Evolutionary conservation across 2,113 vertebrate species (phyloP).

Genomic region (Paracyprichromis sp.): DNA sequence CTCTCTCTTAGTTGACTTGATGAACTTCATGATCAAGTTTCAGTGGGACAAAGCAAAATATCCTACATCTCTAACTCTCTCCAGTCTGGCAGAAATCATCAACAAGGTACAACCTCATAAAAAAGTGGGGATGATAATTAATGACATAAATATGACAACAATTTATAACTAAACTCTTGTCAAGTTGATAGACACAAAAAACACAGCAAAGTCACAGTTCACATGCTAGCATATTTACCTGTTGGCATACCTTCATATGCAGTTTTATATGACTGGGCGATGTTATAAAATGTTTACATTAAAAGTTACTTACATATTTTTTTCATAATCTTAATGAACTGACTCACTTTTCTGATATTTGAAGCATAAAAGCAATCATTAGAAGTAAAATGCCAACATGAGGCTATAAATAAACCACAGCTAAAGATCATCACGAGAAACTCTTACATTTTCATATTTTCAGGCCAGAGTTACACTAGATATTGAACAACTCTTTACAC

Average conservation of each 20-base stretch:
- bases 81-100: conserved; percentile 82
- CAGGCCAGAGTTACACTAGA: accelerated
- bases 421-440: not conserved
- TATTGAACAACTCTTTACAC: not conserved
- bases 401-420: not conserved
- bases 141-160: not conserved
- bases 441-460: not conserved
- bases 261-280: not conserved
- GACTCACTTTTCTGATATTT: accelerated
- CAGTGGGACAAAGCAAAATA: conserved; percentile 99
- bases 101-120: conserved; percentile 74
- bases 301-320: not conserved
- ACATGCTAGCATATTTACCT: not conserved
- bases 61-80: conserved; percentile 81
- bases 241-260: not conserved
- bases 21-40: conserved; percentile 83
- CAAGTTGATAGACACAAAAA: not conserved
- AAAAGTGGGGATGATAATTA: not conserved
- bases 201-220: accelerated
- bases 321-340: not conserved
- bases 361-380: not conserved
- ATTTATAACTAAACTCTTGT: not conserved
- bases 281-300: not conserved
- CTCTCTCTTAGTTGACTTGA: conserved; percentile 79
- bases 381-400: not conserved